phyloP scores from a whole-genome alignment of 2,113 vertebrate genomes.

The Cacatua alba region DNA sequence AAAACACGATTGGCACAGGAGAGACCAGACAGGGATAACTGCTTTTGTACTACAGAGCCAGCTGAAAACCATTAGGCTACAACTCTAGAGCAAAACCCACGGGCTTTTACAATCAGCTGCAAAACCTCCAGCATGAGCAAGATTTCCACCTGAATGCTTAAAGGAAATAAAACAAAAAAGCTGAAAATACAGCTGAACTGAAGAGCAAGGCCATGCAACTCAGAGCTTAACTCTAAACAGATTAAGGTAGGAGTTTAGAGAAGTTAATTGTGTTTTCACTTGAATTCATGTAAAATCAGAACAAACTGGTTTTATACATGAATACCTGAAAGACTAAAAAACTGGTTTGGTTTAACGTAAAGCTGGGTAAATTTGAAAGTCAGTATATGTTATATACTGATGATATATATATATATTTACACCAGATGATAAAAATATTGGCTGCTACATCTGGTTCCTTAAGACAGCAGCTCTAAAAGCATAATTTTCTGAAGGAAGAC shows the following conservation, averaged over 20 bases:
- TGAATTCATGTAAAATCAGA: not conserved
- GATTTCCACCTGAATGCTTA: not conserved
- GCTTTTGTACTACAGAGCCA: not conserved
- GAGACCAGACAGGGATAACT: not conserved
- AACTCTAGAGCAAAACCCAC: not conserved
- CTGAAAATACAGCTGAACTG: not conserved
- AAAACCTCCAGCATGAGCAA: not conserved
- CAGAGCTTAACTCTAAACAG: not conserved
- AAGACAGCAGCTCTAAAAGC: not conserved
- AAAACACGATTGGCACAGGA: not conserved
- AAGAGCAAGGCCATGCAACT: not conserved
- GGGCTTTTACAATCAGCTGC: not conserved
- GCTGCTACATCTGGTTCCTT: not conserved
- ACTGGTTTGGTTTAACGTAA: not conserved
- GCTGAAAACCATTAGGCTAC: not conserved
- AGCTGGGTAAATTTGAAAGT: not conserved
- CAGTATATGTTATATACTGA: not conserved
- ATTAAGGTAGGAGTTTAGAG: not conserved
- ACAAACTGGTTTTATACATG: not conserved
- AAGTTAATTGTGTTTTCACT: not conserved
- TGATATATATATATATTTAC: not conserved
- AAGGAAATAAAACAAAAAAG: not conserved
- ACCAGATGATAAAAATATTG: not conserved
- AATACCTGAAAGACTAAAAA: not conserved
- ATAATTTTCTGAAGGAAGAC: not conserved